These are phyloP conservation scores for Melanargia galathea DNA, from an alignment of 2,888 invertebrate species.

Conservation along the genomic window DNA sequence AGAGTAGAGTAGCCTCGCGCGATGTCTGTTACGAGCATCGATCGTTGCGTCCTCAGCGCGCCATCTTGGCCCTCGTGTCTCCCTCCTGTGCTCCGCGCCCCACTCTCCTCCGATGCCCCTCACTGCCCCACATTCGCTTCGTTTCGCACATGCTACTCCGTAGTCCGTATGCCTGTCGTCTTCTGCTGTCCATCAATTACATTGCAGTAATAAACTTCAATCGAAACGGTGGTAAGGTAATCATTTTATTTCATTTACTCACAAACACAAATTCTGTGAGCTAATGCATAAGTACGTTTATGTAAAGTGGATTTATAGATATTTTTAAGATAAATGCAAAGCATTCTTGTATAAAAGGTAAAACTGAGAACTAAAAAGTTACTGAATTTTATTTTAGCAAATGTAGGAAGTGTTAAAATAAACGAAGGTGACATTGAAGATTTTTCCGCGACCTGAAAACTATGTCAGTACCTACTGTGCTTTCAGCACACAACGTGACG, in stretches of 20 bases:
- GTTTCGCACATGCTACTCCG: conserved; percentile 64
- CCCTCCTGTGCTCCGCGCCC: conserved; percentile 67
- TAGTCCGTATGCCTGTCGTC: conserved; percentile 38
- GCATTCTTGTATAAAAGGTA: too few relatives aligned
- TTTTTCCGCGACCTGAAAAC: conserved; percentile 61
- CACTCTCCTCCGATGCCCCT: conserved; percentile 66
- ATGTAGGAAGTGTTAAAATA: conserved; percentile 58
- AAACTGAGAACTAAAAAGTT: background rate
- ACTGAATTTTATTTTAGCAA: conserved; percentile 30
- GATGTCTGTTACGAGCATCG: conserved; percentile 78
- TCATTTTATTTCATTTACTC: background rate
- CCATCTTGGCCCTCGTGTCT: conserved; percentile 81
- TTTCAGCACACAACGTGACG: conserved; percentile 17
- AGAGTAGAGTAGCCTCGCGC: conserved; percentile 78
- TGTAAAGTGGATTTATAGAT: too few relatives aligned
- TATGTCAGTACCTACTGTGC: conserved; percentile 36
- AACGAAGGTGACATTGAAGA: conserved; percentile 67
- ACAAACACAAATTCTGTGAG: too few relatives aligned
- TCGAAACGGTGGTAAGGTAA: background rate
- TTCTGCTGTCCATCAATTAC: conserved; percentile 22
- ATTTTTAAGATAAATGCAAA: too few relatives aligned
- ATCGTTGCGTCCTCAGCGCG: conserved; percentile 78
- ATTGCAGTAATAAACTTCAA: conserved; percentile 2
- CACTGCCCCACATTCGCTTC: conserved; percentile 80
- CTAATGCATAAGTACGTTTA: too few relatives aligned